Base-by-base conservation (phyloP, 2,888 invertebrate species). In the Drosophila fungiperda region DNA sequence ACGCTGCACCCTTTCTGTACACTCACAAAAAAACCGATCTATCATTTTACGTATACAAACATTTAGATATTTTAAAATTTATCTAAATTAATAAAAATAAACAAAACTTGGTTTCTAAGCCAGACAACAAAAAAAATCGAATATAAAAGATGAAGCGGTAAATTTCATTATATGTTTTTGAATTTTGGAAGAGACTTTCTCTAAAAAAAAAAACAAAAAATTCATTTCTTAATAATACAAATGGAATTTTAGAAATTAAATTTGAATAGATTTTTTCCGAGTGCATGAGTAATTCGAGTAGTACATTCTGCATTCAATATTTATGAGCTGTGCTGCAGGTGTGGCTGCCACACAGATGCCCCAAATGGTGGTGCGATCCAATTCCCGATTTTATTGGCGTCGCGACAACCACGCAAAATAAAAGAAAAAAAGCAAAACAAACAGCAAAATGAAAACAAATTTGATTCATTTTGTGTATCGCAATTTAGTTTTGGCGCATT, bases 291-390 rank as follows among this genome's bases (percentile, higher is more conserved):
- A 64, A 59, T 62, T 17, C 40, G 54, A 63, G 57, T 63, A 72
- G 79, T 71, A 76, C 48, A 54, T 54, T 63, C 67, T 77, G 72
- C 15, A 35, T 23, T 36, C 77, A 84, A 66, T 81, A 89, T 87
- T 89, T 87, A 89, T 82, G 85, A 75, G 68, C 55, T 71, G 32
- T 54, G 67, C 48, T 76, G 67, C 80, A 86, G 80, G 82, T 87
- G 57, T 57, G 57, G 73, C 26, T 69, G 73, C 64, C 54, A 65
- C 57, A 48, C 60, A 64, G 38, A 58, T 40, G 40, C 32, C 57
- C 42, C 48, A 59, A 42, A 45, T 15, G 15, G 23, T 45, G 45
- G 45, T 42, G 20, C 67, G 63, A 62, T 57, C 70, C 73, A 73
- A 61, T 82, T 82, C 32, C 29, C 63, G 53, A 78, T 62, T 74